These are phyloP conservation scores for Volucella inanis DNA, from an alignment of 2,888 invertebrate species.

Conservation along the genomic window DNA sequence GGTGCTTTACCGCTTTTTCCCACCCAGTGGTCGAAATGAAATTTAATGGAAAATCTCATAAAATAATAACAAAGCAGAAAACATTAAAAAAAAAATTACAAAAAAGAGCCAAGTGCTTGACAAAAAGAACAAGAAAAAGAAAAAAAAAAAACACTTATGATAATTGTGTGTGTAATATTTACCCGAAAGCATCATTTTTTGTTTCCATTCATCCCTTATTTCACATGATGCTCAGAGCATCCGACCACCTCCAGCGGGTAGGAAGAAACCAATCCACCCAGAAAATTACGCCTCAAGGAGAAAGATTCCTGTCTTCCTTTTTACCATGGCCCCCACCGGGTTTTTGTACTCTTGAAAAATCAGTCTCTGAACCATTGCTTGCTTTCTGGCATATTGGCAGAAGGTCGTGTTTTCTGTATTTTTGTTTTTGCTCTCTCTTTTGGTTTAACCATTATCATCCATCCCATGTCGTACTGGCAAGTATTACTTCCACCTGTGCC, in stretches of 20 bases:
- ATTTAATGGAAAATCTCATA: slow-evolving; percentile 76
- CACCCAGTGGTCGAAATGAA: slow-evolving; percentile 69
- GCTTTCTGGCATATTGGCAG: slow-evolving; percentile 69
- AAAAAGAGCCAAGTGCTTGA: slow-evolving; percentile 28
- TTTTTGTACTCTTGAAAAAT: slow-evolving; percentile 16
- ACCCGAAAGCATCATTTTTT: slow-evolving; percentile 69
- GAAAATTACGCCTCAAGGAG: slow-evolving; percentile 66
- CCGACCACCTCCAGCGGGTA: neutral
- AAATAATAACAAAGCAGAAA: slow-evolving; percentile 48
- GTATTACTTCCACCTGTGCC: slow-evolving; percentile 44
- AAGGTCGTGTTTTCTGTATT: slow-evolving; percentile 24
- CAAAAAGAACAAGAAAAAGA: slow-evolving; percentile 16
- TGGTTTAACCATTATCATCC: slow-evolving; percentile 8
- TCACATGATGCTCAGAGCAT: slow-evolving; percentile 25
- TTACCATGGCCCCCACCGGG: slow-evolving; percentile 14
- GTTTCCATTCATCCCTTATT: slow-evolving; percentile 57
- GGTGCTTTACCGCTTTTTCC: neutral
- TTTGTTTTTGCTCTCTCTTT: slow-evolving; percentile 3
- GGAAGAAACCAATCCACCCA: slow-evolving; percentile 66
- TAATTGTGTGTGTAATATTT: slow-evolving; percentile 75
- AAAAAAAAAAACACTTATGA: slow-evolving; percentile 72
- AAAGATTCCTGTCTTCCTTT: neutral
- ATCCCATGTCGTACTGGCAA: slow-evolving; percentile 25
- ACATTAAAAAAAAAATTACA: slow-evolving; percentile 18
- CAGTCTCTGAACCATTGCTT: slow-evolving; percentile 55